Percentiles rank a stretch among this genome's conserved stretches.
Evolutionary conservation across 2,888 invertebrate genomes (phyloP).

Genomic region (Himalopsyche tibetana): DNA sequence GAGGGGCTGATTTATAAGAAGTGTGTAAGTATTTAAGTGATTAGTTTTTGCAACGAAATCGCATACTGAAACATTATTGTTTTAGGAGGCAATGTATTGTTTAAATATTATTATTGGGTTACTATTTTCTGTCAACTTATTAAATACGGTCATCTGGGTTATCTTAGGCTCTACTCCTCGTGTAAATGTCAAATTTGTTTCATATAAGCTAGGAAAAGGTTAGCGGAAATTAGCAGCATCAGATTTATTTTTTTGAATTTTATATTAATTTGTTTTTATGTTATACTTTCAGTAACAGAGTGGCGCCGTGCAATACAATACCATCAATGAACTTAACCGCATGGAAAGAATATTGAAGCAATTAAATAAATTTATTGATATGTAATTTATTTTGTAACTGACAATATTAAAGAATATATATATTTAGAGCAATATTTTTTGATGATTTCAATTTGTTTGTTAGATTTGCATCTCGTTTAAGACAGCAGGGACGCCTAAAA

Average conservation of each 20-base stretch:
- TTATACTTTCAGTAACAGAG: slow-evolving; percentile 73
- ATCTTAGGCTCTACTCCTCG: no score
- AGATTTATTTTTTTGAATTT: no score
- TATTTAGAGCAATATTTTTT: not conserved
- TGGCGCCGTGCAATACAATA: slow-evolving; percentile 75
- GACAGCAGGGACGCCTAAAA: not conserved
- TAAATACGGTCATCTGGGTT: no score
- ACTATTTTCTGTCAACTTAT: no score
- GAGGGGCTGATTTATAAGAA: no score
- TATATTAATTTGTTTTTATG: slow-evolving; percentile 47
- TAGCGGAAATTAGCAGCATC: no score
- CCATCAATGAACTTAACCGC: slow-evolving; percentile 74
- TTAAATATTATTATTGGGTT: no score
- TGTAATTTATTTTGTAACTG: not conserved
- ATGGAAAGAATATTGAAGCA: slow-evolving; percentile 73
- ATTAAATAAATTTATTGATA: not conserved
- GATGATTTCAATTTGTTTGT: not conserved
- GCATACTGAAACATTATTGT: no score
- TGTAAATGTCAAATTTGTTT: not conserved
- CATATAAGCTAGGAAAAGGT: not conserved
- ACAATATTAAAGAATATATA: not conserved
- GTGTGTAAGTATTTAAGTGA: no score
- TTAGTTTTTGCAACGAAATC: no score
- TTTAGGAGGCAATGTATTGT: no score
- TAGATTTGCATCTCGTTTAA: not conserved